Percentiles rank a stretch among this genome's conserved stretches.
Evolutionary conservation across 2,888 invertebrate genomes (phyloP).

Genomic region (Diarsia mendica): DNA sequence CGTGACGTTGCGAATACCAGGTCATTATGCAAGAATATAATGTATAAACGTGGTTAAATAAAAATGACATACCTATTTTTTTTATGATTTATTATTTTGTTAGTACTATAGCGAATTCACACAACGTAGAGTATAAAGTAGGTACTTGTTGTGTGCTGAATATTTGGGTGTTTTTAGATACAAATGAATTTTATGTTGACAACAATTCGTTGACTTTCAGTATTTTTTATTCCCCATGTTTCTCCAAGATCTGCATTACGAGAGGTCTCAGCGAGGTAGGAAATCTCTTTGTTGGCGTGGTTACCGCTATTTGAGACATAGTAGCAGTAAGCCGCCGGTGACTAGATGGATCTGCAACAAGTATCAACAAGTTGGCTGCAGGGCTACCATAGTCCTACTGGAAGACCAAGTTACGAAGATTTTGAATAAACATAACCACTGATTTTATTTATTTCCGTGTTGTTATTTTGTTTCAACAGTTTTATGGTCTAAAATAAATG

Average conservation of each 20-base stretch:
- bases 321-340: slow-evolving; percentile 24
- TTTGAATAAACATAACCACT: slow-evolving; percentile 58
- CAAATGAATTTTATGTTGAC: no score
- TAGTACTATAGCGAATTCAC: no score
- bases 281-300: slow-evolving; percentile 35
- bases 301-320: slow-evolving; percentile 33
- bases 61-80: no score
- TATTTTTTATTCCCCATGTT: background rate
- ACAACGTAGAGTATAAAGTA: no score
- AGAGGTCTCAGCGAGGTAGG: slow-evolving; percentile 15
- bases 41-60: no score
- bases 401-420: background rate
- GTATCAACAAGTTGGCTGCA: slow-evolving; percentile 56
- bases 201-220: no score
- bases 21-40: no score
- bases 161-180: no score
- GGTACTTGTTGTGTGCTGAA: no score
- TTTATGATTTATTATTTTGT: no score
- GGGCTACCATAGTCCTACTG: slow-evolving; percentile 59
- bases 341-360: slow-evolving; percentile 66
- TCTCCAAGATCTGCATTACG: slow-evolving; percentile 22
- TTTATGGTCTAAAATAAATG: no score
- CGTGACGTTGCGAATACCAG: no score
- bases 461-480: background rate
- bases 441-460: background rate